Percentiles rank a stretch among this genome's conserved stretches.
phyloP scores from a whole-genome alignment of 2,888 invertebrate genomes.

The Drosophila meridionalis region DNA sequence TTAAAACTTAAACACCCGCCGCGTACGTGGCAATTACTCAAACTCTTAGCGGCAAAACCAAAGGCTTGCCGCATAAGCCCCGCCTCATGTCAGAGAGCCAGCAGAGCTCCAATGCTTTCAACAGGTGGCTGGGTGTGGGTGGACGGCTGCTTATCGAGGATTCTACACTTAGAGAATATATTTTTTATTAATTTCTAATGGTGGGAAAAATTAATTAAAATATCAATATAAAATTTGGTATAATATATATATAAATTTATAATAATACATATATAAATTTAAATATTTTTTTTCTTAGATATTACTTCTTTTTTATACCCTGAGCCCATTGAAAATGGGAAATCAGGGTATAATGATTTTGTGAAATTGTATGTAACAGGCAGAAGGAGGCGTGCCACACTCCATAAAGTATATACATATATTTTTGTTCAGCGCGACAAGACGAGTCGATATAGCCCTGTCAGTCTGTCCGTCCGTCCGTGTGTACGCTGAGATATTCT shows the following conservation, averaged over 20 bases:
- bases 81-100: slow-evolving; percentile 23
- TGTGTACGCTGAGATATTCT: too few species aligned
- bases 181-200: background rate
- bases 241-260: background rate
- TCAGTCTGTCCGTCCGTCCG: too few species aligned
- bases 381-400: too few species aligned
- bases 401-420: too few species aligned
- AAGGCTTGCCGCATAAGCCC: slow-evolving; percentile 37
- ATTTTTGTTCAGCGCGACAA: too few species aligned
- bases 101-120: slow-evolving; percentile 28
- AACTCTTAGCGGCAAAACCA: slow-evolving; percentile 31
- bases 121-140: slow-evolving; percentile 45
- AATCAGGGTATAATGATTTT: too few species aligned
- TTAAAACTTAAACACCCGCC: slow-evolving; percentile 72
- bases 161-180: background rate
- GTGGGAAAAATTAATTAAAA: background rate
- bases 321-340: too few species aligned
- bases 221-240: background rate
- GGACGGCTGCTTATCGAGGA: background rate
- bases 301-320: too few species aligned
- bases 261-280: background rate
- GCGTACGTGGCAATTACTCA: slow-evolving; percentile 75
- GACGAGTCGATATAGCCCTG: too few species aligned
- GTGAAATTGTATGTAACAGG: too few species aligned
- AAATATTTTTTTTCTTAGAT: too few species aligned